Conservation (phyloP, 2,797 vertebrate genomes). For the Australoheros facetus region DNA sequence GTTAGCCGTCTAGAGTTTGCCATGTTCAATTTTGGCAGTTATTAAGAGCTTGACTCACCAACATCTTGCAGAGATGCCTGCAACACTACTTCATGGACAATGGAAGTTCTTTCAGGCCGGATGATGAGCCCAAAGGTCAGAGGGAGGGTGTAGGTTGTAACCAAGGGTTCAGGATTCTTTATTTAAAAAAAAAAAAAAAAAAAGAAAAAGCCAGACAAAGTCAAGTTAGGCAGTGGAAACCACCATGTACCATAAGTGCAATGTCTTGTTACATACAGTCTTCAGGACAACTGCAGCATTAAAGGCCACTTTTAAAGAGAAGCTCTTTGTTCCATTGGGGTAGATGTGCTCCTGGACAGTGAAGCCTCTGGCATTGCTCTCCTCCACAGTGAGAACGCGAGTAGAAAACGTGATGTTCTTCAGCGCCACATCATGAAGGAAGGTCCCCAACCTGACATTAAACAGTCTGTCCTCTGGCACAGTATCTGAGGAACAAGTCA, state of each 20-base stretch:
- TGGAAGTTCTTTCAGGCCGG: constrained; percentile 70
- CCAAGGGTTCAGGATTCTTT: constrained; percentile 66
- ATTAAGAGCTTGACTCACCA: constrained; percentile 52
- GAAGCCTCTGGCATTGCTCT: constrained; percentile 69
- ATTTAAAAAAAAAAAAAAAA: no score
- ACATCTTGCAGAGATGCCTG: constrained; percentile 65
- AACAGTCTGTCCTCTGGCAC: constrained; percentile 61
- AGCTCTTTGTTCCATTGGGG: constrained; percentile 66
- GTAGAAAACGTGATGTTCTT: constrained; percentile 76
- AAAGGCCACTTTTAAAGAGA: constrained; percentile 75
- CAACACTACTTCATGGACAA: constrained; percentile 55
- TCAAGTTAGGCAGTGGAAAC: fast-evolving
- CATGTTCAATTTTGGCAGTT: neutral
- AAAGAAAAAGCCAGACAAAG: fast-evolving
- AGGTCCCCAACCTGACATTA: constrained; percentile 65
- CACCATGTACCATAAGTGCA: fast-evolving
- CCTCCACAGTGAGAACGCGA: constrained; percentile 65
- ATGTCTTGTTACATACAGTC: constrained; percentile 58
- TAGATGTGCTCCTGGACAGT: constrained; percentile 64
- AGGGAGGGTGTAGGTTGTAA: constrained; percentile 65
- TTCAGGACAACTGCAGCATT: constrained; percentile 64
- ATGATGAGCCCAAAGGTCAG: constrained; percentile 74
- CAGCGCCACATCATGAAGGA: constrained; percentile 78
- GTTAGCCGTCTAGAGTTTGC: neutral
- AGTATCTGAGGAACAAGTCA: constrained; percentile 60